phyloP scores from a whole-genome alignment of 37 sponge, comb jelly and placozoan species.

The Halichondria panicea region DNA sequence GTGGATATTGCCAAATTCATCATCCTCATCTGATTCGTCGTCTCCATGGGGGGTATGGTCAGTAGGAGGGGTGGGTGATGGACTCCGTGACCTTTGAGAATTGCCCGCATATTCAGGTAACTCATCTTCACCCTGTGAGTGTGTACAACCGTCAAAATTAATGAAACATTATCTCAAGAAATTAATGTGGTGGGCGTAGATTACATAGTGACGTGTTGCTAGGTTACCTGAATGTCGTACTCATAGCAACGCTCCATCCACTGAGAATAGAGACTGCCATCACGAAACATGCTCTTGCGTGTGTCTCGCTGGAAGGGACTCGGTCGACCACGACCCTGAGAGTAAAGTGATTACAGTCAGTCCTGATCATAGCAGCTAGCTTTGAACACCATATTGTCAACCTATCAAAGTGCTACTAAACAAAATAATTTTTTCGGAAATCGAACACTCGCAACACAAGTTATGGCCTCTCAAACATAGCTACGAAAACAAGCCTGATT shows the following conservation, averaged over 20 bases:
- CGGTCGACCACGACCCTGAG: too few species aligned
- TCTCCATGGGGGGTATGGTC: not conserved
- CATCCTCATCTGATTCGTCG: slow-evolving; percentile 37
- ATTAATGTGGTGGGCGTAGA: too few species aligned
- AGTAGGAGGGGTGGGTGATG: not conserved
- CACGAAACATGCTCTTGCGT: slow-evolving; percentile 60
- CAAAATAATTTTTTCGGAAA: too few species aligned
- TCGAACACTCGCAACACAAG: too few species aligned
- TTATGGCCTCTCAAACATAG: too few species aligned
- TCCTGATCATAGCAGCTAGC: too few species aligned
- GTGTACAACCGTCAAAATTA: not conserved
- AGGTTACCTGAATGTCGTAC: slow-evolving; percentile 31
- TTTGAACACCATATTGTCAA: too few species aligned
- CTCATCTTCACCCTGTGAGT: slow-evolving; percentile 6
- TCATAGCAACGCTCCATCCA: slow-evolving; percentile 53
- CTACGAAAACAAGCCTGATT: too few species aligned
- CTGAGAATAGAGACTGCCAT: slow-evolving; percentile 45
- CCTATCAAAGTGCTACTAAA: too few species aligned
- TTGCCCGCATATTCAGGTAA: slow-evolving; percentile 46
- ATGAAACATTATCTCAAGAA: not conserved
- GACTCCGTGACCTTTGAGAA: slow-evolving; percentile 23
- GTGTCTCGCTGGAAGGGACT: slow-evolving; percentile 44
- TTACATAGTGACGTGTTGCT: not conserved
- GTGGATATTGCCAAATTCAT: slow-evolving; percentile 48
- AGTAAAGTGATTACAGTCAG: too few species aligned